Base-by-base conservation (phyloP, 2,113 vertebrate genomes). In the Istiophorus platypterus region DNA sequence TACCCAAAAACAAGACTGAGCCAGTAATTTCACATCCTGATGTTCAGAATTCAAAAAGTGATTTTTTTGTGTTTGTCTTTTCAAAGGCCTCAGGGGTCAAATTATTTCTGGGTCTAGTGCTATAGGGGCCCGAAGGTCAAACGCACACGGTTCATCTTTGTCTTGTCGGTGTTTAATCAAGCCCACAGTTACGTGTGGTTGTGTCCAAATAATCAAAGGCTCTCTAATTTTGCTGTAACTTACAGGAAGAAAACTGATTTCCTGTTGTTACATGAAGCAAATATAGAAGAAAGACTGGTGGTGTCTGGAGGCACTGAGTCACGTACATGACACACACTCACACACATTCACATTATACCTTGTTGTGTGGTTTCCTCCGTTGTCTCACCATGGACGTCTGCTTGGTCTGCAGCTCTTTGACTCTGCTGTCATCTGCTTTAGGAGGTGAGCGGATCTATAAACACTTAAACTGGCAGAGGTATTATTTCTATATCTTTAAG, bases 401-500 rank as follows among this genome's bases (percentile, higher is more conserved):
- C 7, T 11, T 41, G 29, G 7, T 91, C 75, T 62, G 56, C 65
- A 24, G 72, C 51, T 20, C 68, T 24, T 54, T 91, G 70, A 27
- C 27, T 42, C 80, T 94, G 58, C 42, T 94, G 72, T 47, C 92
- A 26, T 41, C 74, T 37, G 1, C 27, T 26, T 22, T 54, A 6
- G 67, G 27, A 81, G 93, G 94, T 94, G 74, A 94, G 92, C 0
- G 22, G 0, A 49, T 45, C n/a, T 47, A 76, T 29, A 72, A 49
- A 64, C 56, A 63, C 56, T 49, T 24, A 59, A 10, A 47, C 52
- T 49, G 34, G 37, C 77, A 72, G 17, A 63, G 18, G 47, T 41
- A 41, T 14, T 22, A n/a, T 11, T 9, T 52, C 10, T n/a, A 2
- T 10, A 3, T 57, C 12, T 14, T 29, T 58, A 27, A 1, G 24